Base-by-base conservation (phyloP, 2,888 invertebrate genomes). In the Cenopis cana region DNA sequence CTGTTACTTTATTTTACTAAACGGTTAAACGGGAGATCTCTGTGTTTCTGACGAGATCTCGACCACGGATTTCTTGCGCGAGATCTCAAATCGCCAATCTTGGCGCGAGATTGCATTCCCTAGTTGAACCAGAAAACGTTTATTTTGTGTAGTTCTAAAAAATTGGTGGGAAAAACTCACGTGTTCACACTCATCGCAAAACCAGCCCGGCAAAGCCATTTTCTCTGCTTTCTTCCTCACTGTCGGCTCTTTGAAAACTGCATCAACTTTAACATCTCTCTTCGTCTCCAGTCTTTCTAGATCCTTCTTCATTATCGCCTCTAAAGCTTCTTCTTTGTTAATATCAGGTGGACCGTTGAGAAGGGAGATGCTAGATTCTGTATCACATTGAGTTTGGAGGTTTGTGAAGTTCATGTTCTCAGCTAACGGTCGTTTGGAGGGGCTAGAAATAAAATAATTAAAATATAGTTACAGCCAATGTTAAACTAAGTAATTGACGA, bases 151-250 rank as follows among this genome's bases (percentile, higher is more conserved):
- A 24, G 24, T 4, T 24, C 24, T 4, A 24, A 1, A 1, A 24
- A 24, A 24, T 33, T 33, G 33, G 33, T 33, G 33, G 24, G 8
- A 17, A 14, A 46, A 14, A 69, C 77, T 82, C 77, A 93, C 94
- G 10, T 84, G 81, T 80, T 83, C 82, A 74, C 93, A 93, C 56
- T 93, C 83, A 0, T 91, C 88, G 68, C 94, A 94, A 64, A 85
- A 87, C 93, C 93, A 93, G 0, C 92, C 94, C 0, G 86, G 93
- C 24, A 93, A 73, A 0, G 86, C 85, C 1, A 81, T 81, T 67
- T 91, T 93, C 46, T 93, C 93, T 0, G 85, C 82, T 74, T 90
- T 91, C 65, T 87, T 93, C 29, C 90, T 82, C 0, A 86, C 82
- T 0, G 86, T 76, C 0, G 86, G 84, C 73, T 91, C 91, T 54